phyloP scores from a whole-genome alignment of 2,113 vertebrate species.

The Psammodynastes pulverulentus region DNA sequence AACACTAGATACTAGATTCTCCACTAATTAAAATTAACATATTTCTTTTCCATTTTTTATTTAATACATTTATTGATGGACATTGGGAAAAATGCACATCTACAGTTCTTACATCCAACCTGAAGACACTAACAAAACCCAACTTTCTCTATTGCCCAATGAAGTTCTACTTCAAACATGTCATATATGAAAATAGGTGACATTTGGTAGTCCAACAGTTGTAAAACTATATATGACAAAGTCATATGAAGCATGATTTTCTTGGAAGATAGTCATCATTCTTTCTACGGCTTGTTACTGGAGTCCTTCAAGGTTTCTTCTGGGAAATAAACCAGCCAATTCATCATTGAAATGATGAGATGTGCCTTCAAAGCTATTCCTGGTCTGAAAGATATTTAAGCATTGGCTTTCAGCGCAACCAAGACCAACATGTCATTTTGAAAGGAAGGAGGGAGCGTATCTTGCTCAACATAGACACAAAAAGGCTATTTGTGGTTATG shows the following conservation, averaged over 20 bases:
- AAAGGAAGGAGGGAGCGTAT: background rate
- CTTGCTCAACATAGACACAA: background rate
- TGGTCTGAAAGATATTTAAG: background rate
- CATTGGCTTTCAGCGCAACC: conserved; percentile 11
- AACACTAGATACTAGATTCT: background rate
- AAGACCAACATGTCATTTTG: background rate
- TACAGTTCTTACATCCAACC: background rate
- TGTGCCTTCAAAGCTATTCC: conserved; percentile 16
- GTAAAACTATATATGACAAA: background rate
- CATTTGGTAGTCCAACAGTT: background rate
- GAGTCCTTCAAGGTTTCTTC: background rate
- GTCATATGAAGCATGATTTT: background rate
- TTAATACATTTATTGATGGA: background rate
- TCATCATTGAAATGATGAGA: conserved; percentile 39
- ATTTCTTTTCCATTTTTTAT: background rate
- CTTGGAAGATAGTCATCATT: conserved; percentile 12
- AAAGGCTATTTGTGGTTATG: conserved; percentile 18
- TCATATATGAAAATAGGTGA: conserved; percentile 23
- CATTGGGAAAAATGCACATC: background rate
- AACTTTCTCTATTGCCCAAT: background rate
- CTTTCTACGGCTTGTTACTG: background rate
- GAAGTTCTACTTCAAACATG: conserved; percentile 3
- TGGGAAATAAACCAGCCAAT: conserved; percentile 19
- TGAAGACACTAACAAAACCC: background rate
- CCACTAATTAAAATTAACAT: background rate